These are phyloP conservation scores for Parnassius smintheus DNA, from an alignment of 2,888 invertebrate genomes.

Conservation along the genomic window DNA sequence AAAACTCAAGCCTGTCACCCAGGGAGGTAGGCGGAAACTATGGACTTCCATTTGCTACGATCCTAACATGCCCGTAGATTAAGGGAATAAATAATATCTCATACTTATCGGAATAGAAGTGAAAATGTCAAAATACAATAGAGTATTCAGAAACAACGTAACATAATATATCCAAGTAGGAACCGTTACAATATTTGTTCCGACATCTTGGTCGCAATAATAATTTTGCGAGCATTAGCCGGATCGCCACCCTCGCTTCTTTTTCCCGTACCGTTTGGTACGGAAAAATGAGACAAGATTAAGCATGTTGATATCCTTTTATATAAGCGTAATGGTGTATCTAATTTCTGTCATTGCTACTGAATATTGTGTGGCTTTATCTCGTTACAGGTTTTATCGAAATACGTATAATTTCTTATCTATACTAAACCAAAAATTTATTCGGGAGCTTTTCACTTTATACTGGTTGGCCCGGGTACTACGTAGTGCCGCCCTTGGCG, in stretches of 20 bases:
- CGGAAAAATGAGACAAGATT: slow-evolving; percentile 59
- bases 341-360: slow-evolving; percentile 43
- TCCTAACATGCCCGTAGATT: too few species aligned
- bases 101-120: background rate
- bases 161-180: background rate
- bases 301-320: slow-evolving; percentile 54
- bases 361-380: slow-evolving; percentile 5
- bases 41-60: too few species aligned
- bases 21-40: too few species aligned
- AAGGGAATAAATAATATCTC: too few species aligned
- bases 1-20: too few species aligned
- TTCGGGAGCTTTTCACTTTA: too few species aligned
- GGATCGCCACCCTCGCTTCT: slow-evolving; percentile 56
- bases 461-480: too few species aligned
- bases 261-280: slow-evolving; percentile 42
- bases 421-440: too few species aligned
- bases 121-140: background rate
- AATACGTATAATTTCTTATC: slow-evolving; percentile 13
- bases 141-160: background rate
- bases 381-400: background rate
- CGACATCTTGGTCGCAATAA: slow-evolving; percentile 61
- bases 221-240: slow-evolving; percentile 61
- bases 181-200: slow-evolving; percentile 52
- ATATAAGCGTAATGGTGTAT: slow-evolving; percentile 54
- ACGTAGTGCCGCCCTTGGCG: too few species aligned